Percentiles rank a stretch among this genome's conserved stretches.
These are phyloP conservation scores for Microctenopoma stevenorrisi DNA, from an alignment of 2,797 vertebrate genomes.

Conservation along the genomic window DNA sequence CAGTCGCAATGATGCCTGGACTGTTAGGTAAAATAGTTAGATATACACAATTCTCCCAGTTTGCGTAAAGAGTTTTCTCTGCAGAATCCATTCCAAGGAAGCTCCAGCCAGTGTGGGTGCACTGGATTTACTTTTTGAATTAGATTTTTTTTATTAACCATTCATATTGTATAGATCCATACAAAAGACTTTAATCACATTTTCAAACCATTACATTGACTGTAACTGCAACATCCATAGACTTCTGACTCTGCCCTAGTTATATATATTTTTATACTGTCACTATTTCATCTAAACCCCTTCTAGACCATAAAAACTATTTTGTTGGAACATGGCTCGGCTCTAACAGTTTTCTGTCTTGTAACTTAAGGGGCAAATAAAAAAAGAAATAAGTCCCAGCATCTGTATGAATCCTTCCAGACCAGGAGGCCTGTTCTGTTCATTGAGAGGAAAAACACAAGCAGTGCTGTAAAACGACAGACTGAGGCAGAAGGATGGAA, in stretches of 20 bases:
- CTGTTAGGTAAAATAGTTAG: constrained; percentile 6
- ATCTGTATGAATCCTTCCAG: constrained; percentile 42
- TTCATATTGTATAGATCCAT: background rate
- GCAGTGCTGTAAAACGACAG: constrained; percentile 43
- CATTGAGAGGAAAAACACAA: constrained; percentile 16
- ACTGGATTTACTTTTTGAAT: too few species aligned
- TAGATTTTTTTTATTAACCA: too few species aligned
- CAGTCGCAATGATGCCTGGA: constrained; percentile 29
- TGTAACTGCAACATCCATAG: background rate
- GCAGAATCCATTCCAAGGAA: background rate
- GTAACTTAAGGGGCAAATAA: constrained; percentile 75
- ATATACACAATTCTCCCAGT: constrained; percentile 8
- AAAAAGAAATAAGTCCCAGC: constrained; percentile 50
- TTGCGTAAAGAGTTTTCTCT: background rate
- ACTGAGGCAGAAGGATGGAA: constrained; percentile 19
- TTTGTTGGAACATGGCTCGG: constrained; percentile 57
- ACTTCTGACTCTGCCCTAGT: background rate
- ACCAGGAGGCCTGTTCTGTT: constrained; percentile 50
- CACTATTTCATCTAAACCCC: constrained; percentile 4
- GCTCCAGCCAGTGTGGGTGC: background rate
- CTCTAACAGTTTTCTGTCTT: constrained; percentile 70
- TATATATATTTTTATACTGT: background rate
- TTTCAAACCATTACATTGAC: background rate
- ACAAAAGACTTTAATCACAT: background rate
- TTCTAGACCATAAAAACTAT: background rate